Conservation (phyloP, 2,113 vertebrate genomes). For the Lophius piscatorius region DNA sequence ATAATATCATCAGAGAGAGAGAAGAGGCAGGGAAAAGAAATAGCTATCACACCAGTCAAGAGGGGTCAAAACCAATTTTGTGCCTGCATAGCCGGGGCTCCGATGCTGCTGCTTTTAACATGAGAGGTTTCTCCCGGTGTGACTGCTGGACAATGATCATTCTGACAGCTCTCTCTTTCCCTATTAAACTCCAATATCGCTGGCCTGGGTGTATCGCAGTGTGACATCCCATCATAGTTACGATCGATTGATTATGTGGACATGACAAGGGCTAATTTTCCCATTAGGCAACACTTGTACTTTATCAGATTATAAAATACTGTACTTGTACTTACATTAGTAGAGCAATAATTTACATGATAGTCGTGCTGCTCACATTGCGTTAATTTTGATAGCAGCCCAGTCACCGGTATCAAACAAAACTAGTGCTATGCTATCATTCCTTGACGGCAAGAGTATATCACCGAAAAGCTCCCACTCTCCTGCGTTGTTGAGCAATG, state of each 20-base stretch:
- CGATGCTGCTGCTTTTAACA: slow-evolving; percentile 4
- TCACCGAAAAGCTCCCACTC: too few species aligned
- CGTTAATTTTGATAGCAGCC: too few species aligned
- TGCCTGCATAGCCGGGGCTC: slow-evolving; percentile 1
- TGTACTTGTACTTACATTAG: slow-evolving; percentile 26
- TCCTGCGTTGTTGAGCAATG: too few species aligned
- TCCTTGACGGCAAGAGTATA: too few species aligned
- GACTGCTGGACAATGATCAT: slow-evolving; percentile 14
- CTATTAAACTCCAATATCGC: slow-evolving; percentile 22
- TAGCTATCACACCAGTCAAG: not conserved
- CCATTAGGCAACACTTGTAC: not conserved
- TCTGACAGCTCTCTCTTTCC: slow-evolving; percentile 25
- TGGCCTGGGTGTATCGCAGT: slow-evolving; percentile 18
- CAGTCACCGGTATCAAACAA: too few species aligned
- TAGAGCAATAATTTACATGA: slow-evolving; percentile 11
- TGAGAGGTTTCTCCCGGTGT: not conserved
- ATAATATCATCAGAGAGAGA: too few species aligned
- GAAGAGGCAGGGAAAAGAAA: not conserved
- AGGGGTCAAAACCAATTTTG: not conserved
- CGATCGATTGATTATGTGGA: slow-evolving; percentile 12
- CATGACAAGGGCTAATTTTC: slow-evolving; percentile 21
- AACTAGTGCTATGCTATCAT: too few species aligned
- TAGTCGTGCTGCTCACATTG: too few species aligned
- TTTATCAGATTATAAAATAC: slow-evolving; percentile 6
- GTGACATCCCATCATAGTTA: slow-evolving; percentile 14